Evolutionary conservation across 2,797 vertebrate genomes (phyloP).

Genomic region (Thalassophryne amazonica): DNA sequence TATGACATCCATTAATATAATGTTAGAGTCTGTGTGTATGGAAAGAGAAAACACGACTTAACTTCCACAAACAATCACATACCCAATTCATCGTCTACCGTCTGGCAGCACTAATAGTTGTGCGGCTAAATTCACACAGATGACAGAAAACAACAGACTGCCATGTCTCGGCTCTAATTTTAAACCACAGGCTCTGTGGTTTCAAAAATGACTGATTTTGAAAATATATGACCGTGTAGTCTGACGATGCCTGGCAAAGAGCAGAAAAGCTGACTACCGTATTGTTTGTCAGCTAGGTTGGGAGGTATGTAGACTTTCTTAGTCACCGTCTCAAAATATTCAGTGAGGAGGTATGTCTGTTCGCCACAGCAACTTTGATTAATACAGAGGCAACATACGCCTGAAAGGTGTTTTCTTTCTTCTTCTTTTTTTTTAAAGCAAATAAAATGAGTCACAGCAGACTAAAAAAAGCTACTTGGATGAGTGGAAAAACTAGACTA

Average conservation of each 20-base stretch:
- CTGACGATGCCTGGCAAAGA: slow-evolving; percentile 24
- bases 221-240: slow-evolving; percentile 22
- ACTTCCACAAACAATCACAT: slow-evolving; percentile 59
- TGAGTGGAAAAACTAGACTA: too few species aligned
- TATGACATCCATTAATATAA: slow-evolving; percentile 64
- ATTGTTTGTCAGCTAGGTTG: slow-evolving; percentile 41
- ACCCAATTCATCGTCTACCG: slow-evolving; percentile 49
- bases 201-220: slow-evolving; percentile 33
- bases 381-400: too few species aligned
- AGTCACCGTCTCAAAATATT: slow-evolving; percentile 56
- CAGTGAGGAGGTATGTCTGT: slow-evolving; percentile 26
- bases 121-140: slow-evolving; percentile 45
- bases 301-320: slow-evolving; percentile 38
- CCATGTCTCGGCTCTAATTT: background rate
- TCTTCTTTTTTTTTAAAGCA: too few species aligned
- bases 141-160: background rate
- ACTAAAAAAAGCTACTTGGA: too few species aligned
- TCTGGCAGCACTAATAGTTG: slow-evolving; percentile 46
- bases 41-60: slow-evolving; percentile 35
- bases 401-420: too few species aligned
- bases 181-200: background rate
- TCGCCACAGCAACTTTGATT: slow-evolving; percentile 16
- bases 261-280: slow-evolving; percentile 29
- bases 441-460: too few species aligned
- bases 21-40: background rate